A percentile compares a stretch with the other conserved stretches of the same genome.
phyloP scores from a whole-genome alignment of 2,113 vertebrate genomes.

The Pandion haliaetus region DNA sequence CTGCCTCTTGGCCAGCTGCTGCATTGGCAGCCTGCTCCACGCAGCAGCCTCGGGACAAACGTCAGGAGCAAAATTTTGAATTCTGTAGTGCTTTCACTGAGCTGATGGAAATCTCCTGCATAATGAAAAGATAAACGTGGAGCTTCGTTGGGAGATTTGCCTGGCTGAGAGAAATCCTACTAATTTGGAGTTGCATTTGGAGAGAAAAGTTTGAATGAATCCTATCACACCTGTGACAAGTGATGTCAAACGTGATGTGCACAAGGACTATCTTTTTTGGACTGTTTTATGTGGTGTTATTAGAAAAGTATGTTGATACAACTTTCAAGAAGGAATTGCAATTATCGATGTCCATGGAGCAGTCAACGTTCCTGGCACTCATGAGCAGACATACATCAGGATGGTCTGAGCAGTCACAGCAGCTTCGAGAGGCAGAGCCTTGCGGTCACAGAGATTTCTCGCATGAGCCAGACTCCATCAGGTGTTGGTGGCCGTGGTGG shows the following conservation, averaged over 20 bases:
- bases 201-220: not conserved
- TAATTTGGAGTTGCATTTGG: not conserved
- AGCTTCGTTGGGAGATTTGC: not conserved
- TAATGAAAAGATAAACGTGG: not conserved
- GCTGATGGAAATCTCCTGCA: not conserved
- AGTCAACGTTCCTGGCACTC: not conserved
- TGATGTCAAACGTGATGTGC: not conserved
- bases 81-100: not conserved
- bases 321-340: not conserved
- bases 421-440: not conserved
- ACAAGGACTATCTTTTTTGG: not conserved
- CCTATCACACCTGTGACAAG: not conserved
- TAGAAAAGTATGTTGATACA: rapidly evolving
- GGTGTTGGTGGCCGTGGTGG: not conserved
- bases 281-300: rapidly evolving
- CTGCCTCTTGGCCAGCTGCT: rapidly evolving
- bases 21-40: rapidly evolving
- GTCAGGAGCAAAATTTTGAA: rapidly evolving
- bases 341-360: rapidly evolving
- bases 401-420: not conserved
- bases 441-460: not conserved
- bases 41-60: rapidly evolving
- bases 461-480: rapidly evolving
- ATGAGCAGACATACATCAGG: rapidly evolving
- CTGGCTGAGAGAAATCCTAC: not conserved